phyloP scores from a whole-genome alignment of 2,797 vertebrate genomes.

The Sebastes miniatus region DNA sequence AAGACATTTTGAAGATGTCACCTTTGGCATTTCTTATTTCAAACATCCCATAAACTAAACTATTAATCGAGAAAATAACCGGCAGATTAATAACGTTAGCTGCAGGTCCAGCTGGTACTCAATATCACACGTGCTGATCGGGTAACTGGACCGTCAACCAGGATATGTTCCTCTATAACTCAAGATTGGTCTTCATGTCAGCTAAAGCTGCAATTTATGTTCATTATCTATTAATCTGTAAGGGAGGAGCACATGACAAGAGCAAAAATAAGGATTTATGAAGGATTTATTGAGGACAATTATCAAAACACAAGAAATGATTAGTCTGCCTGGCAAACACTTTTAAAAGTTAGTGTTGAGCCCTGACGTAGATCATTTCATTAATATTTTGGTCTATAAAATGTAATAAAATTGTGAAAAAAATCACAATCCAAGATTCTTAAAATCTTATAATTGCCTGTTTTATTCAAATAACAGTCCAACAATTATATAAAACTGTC shows the following conservation, averaged over 20 bases:
- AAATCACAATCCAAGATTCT: neutral
- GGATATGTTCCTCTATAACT: neutral
- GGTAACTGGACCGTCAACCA: neutral
- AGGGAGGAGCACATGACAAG: neutral
- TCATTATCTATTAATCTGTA: neutral
- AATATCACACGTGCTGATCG: too few species aligned
- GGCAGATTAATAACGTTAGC: too few species aligned
- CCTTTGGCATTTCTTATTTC: neutral
- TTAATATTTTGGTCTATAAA: neutral
- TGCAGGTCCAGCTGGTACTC: too few species aligned
- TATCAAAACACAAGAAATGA: neutral
- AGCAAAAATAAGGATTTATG: neutral
- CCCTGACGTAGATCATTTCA: too few species aligned
- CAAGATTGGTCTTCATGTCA: neutral
- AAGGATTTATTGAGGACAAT: neutral
- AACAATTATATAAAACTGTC: neutral
- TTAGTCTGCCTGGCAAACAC: too few species aligned
- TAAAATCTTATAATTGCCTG: accelerated
- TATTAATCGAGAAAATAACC: too few species aligned
- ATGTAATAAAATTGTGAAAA: neutral
- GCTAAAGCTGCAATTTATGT: neutral
- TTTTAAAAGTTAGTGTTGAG: too few species aligned
- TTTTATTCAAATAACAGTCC: neutral
- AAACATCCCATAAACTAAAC: neutral
- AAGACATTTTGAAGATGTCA: neutral